Evolutionary conservation across 1,140 invertebrate genomes (phyloP), one percentile per base, ranked within the genome.

Genomic region (Drosophila kurseongensis): DNA sequence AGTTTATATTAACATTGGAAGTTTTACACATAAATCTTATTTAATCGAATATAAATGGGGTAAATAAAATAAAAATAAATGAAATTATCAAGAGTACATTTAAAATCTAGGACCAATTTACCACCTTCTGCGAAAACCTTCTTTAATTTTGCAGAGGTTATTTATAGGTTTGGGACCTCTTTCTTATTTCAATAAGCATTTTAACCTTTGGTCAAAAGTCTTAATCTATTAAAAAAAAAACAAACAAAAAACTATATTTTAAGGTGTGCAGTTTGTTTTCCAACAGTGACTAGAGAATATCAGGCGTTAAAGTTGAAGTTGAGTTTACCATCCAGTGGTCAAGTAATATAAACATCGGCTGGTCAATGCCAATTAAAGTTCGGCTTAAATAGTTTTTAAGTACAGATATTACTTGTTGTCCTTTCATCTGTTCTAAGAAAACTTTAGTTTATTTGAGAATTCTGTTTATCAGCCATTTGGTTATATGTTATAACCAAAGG

Each of bases 141-240:
- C 13, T 40, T 40, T 6, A n/a, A 40, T n/a, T n/a, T 5, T 38
- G 12, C 5, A 38, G 38, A n/a, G 38, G 38, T 40, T 40, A 13
- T 12, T 6, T 5, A 5, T 5, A 18, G 4, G 10, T 16, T 45
- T 12, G 2, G 16, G 18, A 18, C 18, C 18, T 23, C 23, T 23
- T 4, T 23, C 2, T 18, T 32, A 32, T 7, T 8, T 7, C 29
- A 7, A n/a, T 29, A 48, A 29, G 16, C 16, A n/a, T 2, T 41
- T 27, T 41, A 56, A 41, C 54, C 54, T 41, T 40, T 29, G 54
- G 54, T 56, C 41, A 41, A 29, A 27, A 4, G 8, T 10, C 12
- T 4, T 12, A 12, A 32, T 12, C 9, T 10, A 4, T 27, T 1
- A 13, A 61, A 61, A 55, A 23, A 18, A 52, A 54, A 4, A 4